phyloP scores from a whole-genome alignment of 2,113 vertebrate species.

The Jaculus jaculus region DNA sequence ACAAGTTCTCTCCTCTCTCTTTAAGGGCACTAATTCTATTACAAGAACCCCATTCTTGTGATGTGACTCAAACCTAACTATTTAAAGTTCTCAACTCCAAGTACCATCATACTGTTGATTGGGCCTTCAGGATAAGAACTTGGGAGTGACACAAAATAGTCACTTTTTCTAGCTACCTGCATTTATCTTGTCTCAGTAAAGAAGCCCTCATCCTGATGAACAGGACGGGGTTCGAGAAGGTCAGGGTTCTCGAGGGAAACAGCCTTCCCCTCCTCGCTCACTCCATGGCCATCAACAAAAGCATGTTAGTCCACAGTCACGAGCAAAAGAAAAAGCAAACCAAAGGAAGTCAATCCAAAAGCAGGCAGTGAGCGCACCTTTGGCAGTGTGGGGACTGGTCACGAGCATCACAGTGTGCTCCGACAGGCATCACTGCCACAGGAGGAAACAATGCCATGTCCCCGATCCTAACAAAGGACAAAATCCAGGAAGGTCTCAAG shows the following conservation, averaged over 20 bases:
- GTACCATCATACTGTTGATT: not conserved
- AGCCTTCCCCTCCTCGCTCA: not conserved
- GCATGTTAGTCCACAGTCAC: not conserved
- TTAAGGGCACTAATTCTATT: not conserved
- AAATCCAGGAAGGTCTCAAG: not conserved
- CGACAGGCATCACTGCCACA: not conserved
- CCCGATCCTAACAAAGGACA: not conserved
- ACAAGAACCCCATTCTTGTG: not conserved
- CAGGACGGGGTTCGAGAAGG: not conserved
- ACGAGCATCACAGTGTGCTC: not conserved
- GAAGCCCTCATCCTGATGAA: not conserved
- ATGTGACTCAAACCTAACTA: not conserved
- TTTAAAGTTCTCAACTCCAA: not conserved
- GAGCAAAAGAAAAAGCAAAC: not conserved
- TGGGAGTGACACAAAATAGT: not conserved
- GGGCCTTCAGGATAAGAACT: not conserved
- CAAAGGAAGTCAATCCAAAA: not conserved
- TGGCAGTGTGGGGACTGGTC: not conserved
- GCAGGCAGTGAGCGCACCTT: not conserved
- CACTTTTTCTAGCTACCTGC: not conserved
- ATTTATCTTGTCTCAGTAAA: not conserved
- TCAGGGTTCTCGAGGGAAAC: not conserved
- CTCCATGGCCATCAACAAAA: not conserved
- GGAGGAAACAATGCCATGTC: not conserved
- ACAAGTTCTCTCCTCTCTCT: no score